phyloP scores from a whole-genome alignment of 2,797 vertebrate species.

The Melanotaenia boesemani region DNA sequence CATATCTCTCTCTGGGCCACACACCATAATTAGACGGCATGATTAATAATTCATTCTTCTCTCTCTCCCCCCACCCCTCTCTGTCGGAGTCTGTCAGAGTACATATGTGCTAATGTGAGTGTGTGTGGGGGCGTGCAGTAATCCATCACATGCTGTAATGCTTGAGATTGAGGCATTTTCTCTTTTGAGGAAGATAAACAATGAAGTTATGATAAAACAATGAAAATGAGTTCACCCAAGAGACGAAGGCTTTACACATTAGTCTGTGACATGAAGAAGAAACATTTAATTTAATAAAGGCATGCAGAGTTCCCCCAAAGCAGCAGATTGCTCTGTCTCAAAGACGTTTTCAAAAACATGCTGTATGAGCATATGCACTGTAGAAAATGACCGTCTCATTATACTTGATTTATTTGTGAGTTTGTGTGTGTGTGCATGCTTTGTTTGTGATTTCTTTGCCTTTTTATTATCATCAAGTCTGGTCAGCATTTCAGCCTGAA shows the following conservation, averaged over 20 bases:
- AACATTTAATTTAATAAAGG: constrained; percentile 3
- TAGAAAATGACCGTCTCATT: too few species aligned
- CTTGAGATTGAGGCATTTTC: constrained; percentile 43
- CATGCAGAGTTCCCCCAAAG: constrained; percentile 8
- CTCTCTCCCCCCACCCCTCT: constrained; percentile 31
- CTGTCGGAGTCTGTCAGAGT: constrained; percentile 29
- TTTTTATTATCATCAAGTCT: too few species aligned
- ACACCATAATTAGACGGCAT: constrained; percentile 78
- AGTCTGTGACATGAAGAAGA: constrained; percentile 2
- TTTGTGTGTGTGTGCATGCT: too few species aligned
- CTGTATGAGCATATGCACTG: too few species aligned
- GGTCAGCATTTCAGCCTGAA: background rate
- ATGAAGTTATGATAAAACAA: constrained; percentile 36
- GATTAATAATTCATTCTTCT: constrained; percentile 79
- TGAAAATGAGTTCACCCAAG: constrained; percentile 25
- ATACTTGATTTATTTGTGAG: too few species aligned
- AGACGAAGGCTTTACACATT: constrained; percentile 14
- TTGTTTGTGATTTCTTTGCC: too few species aligned
- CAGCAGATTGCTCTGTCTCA: background rate
- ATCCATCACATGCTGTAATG: constrained; percentile 50
- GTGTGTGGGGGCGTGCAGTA: constrained; percentile 26
- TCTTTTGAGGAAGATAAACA: constrained; percentile 42
- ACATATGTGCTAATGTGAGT: constrained; percentile 15
- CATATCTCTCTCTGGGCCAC: constrained; percentile 78
- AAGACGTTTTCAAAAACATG: background rate